Percentiles rank a stretch among this genome's conserved stretches.
phyloP scores from a whole-genome alignment of 1,140 invertebrate genomes.

The Pemphigus obesinymphae region DNA sequence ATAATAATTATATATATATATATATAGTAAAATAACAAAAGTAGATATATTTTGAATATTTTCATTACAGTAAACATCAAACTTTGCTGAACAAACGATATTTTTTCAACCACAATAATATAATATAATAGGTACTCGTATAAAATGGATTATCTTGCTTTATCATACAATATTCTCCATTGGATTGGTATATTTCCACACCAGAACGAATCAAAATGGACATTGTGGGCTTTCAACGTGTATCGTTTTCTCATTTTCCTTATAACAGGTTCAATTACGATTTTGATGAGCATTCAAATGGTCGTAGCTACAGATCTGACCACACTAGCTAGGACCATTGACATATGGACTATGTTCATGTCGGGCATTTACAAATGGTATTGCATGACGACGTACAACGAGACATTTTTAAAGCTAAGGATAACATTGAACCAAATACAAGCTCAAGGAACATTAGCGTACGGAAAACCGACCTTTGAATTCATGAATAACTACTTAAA shows the following conservation, averaged over 20 bases:
- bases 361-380: not conserved
- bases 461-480: not conserved
- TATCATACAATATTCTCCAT: not conserved
- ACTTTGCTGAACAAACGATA: too few species aligned
- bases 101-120: too few species aligned
- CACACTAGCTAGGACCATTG: not conserved
- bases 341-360: constrained; percentile 11
- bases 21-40: too few species aligned
- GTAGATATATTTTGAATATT: too few species aligned
- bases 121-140: too few species aligned
- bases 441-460: not conserved
- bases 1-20: too few species aligned
- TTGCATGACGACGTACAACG: not conserved
- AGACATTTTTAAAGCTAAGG: not conserved
- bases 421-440: not conserved
- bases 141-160: too few species aligned
- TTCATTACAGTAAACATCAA: too few species aligned
- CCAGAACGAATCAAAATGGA: not conserved
- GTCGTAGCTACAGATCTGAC: not conserved
- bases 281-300: not conserved
- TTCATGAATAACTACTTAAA: not conserved
- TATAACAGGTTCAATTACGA: not conserved
- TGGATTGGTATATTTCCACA: not conserved
- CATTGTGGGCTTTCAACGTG: not conserved
- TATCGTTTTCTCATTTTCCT: not conserved